Conservation (phyloP, 2,113 vertebrate species). For the Centrocercus urophasianus region DNA sequence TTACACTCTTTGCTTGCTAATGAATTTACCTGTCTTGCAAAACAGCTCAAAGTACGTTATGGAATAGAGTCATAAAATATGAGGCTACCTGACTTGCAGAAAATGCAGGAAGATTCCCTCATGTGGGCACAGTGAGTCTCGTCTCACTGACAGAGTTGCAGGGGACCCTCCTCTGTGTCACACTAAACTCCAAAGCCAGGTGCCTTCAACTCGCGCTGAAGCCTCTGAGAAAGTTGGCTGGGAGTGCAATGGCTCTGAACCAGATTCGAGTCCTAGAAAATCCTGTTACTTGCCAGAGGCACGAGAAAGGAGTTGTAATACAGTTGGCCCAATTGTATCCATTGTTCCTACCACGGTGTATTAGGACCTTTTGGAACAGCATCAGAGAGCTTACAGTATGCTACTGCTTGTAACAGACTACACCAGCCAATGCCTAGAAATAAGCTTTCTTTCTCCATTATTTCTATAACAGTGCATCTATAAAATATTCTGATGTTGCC, state of each 20-base stretch:
- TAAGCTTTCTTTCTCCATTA: not conserved
- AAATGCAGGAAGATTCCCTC: not conserved
- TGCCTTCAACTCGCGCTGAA: not conserved
- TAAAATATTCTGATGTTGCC: not conserved
- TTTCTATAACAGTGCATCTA: not conserved
- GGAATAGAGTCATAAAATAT: not conserved
- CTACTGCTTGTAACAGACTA: not conserved
- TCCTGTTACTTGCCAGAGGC: not conserved
- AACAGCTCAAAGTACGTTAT: not conserved
- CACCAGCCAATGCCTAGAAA: not conserved
- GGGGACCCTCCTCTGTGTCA: not conserved
- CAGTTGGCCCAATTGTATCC: not conserved
- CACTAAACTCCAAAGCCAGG: not conserved
- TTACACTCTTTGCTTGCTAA: accelerated
- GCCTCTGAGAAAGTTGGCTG: not conserved
- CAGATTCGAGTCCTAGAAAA: conserved; percentile 13
- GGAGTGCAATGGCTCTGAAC: not conserved
- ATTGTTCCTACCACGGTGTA: not conserved
- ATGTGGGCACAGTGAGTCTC: not conserved
- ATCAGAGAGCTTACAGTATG: not conserved
- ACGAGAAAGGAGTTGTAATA: not conserved
- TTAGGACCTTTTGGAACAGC: conserved; percentile 23
- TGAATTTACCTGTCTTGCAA: not conserved
- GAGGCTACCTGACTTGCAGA: not conserved
- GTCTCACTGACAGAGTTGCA: not conserved